A percentile compares a stretch with the other conserved stretches of the same genome.
Evolutionary conservation across 37 sponge, comb jelly and placozoan genomes (phyloP).

Genomic region (Eunapius fragilis): DNA sequence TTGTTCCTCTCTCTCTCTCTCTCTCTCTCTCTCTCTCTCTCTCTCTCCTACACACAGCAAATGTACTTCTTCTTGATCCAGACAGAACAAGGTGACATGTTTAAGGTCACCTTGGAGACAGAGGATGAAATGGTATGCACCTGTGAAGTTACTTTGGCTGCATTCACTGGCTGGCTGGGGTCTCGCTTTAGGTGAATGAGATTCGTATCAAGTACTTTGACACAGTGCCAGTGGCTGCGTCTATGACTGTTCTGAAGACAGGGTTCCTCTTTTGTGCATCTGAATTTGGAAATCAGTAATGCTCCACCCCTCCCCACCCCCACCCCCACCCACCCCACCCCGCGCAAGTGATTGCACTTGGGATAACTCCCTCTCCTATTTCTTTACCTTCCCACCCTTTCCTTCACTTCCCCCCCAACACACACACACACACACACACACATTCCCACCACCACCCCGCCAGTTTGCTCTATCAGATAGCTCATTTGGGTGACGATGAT

Average conservation of each 20-base stretch:
- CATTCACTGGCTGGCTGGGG: background rate
- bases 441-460: background rate
- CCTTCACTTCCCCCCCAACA: background rate
- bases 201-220: constrained; percentile 97
- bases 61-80: constrained; percentile 97
- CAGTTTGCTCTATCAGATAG: constrained; percentile 81
- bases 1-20: background rate
- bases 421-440: background rate
- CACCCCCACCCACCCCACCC: background rate
- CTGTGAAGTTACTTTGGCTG: background rate
- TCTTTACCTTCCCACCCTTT: background rate
- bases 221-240: constrained; percentile 87
- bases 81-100: constrained; percentile 96
- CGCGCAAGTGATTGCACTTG: no score
- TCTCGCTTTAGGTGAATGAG: constrained; percentile 79
- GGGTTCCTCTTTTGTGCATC: constrained; percentile 96
- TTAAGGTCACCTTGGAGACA: constrained; percentile 92
- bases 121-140: constrained; percentile 75
- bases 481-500: constrained; percentile 96
- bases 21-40: constrained; percentile 10
- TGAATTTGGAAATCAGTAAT: constrained; percentile 98
- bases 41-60: constrained; percentile 36
- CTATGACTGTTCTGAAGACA: constrained; percentile 90
- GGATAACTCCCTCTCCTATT: background rate
- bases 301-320: background rate